Evolutionary conservation across 2,797 vertebrate species (phyloP), one percentile per base, ranked within the genome.

Genomic region (Trematomus bernacchii): DNA sequence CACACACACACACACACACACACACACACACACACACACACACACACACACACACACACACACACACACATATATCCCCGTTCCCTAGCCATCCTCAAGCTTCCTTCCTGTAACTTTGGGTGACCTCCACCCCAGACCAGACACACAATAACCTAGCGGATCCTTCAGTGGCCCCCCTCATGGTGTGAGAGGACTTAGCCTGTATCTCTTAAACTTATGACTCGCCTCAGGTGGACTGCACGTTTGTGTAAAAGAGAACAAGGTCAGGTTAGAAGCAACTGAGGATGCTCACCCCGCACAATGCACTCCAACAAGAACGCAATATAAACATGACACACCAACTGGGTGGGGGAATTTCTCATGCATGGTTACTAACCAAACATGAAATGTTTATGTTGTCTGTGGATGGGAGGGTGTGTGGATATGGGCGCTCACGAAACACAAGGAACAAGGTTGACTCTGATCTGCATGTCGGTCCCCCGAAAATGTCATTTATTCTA

Each of bases 1-100:
- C 50, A 59, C 33, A 37, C 33, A 33, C 33, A 33, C 33, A 33
- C 33, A 33, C 33, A 33, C 33, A 33, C 60, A 58, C 33, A 66
- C 44, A 70, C 63, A 70, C 53, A 77, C 53, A 83, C 37, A 68
- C 77, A 83, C 60, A 58, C 33, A 66, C 44, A 70, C 63, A 70
- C 53, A 77, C 53, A 83, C 37, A 68, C 62, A 15, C 63, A 52
- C 47, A 51, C 62, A 15, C 63, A 52, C 47, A 51, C 33, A 66
- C 44, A 70, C 63, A 69, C 53, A 77, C 53, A 83, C 37, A 68
- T 75, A 81, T 40, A 77, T 64, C 60, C 60, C 72, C 81, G 58
- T 95, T 95, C 92, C 91, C 92, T 91, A 94, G 92, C 92, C 86
- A 66, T 78, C 77, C 81, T 84, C 92, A 94, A 92, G 92, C 95